Conservation (phyloP, 2,888 invertebrate species). For the Chirona hameri region DNA sequence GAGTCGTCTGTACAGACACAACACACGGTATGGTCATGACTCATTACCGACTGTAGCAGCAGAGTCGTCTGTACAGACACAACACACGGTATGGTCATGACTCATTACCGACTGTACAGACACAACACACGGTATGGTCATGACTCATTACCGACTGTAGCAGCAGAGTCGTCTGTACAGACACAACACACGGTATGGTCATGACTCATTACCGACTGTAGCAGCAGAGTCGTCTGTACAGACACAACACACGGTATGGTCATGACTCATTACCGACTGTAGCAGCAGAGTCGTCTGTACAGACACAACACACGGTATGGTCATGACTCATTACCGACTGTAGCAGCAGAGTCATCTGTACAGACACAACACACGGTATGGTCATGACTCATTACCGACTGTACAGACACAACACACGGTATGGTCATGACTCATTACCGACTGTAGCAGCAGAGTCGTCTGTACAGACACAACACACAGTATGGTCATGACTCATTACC, state of each 20-base stretch:
- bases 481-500: neutral
- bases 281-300: constrained; percentile 1
- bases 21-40: neutral
- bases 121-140: neutral
- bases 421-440: neutral
- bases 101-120: neutral
- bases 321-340: neutral
- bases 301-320: too few species aligned
- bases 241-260: neutral
- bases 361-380: too few species aligned
- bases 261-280: neutral
- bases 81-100: neutral
- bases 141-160: neutral
- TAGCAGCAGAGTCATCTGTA: constrained; percentile 5
- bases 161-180: neutral
- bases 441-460: constrained; percentile 25
- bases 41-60: constrained; percentile 1
- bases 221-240: neutral
- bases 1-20: neutral
- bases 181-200: neutral
- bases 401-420: neutral
- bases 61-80: neutral
- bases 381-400: neutral
- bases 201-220: neutral
- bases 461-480: neutral